Evolutionary conservation across 2,113 vertebrate genomes (phyloP), one percentile per base, ranked within the genome.

Genomic region (Cephalopterus ornatus): DNA sequence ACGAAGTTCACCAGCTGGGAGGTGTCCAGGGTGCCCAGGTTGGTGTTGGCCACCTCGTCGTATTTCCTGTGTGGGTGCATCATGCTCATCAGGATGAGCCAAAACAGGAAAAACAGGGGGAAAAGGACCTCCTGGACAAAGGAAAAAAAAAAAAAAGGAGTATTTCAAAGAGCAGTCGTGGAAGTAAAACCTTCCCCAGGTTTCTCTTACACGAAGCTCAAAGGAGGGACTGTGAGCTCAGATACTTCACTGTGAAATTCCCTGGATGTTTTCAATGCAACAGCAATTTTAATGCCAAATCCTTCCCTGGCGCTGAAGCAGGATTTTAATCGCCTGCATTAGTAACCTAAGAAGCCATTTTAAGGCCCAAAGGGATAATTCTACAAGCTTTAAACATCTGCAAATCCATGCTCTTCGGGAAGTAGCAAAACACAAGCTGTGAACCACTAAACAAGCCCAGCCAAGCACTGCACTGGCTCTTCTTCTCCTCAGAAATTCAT

Each of bases 81-180:
- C 98, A 98, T 97, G 93, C 98, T 98, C 95, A 98, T 97, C 90
- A 98, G 91, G 77, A 98, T 98, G 39, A 98, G 95, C 97, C 98
- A 98, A 77, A 98, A 98, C 27, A 98, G 95, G 97, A 98, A 98
- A 55, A 98, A 98, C 14, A 98, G 88, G 0, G 98, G 98, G 89
- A 98, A 98, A 87, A 98, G 95, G 82, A 98, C 91, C 94, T 98
- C 98, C 98, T 98, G 89, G 0, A 56, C 44, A 30, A 86, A 52
- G 26, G 56, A 72, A 81, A 33, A 56, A 18, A 28, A 86, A 52
- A 71, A 23, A 11, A 41, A 53, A 10, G 1, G 7, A 14, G 8
- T 70, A 85, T 14, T 49, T 89, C 50, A 13, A 35, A 33, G 70
- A 70, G 39, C 11, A 9, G 21, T 2, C 2, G 0, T 1, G 44